phyloP scores from a whole-genome alignment of 37 sponge, comb jelly and placozoan species.

The Bolinopsis microptera region DNA sequence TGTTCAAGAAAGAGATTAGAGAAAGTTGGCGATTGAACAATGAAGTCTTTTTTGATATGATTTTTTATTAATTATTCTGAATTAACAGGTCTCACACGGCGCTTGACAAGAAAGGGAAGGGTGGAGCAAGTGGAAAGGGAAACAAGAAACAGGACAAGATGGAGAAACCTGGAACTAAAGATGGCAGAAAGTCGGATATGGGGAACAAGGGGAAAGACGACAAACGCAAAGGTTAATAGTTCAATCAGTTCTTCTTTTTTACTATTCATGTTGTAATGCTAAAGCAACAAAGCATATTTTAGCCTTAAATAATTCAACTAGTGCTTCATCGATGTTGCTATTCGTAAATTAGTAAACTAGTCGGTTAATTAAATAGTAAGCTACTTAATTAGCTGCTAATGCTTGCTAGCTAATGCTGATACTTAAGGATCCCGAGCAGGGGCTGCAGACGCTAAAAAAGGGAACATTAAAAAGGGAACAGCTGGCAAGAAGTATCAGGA shows the following conservation, averaged over 20 bases:
- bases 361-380: background rate
- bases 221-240: slow-evolving; percentile 50
- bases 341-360: background rate
- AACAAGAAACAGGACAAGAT: slow-evolving; percentile 62
- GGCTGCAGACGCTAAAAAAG: background rate
- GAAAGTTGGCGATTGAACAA: too few species aligned
- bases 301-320: background rate
- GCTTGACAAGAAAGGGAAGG: slow-evolving; percentile 60
- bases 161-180: slow-evolving; percentile 40
- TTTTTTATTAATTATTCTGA: too few species aligned
- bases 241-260: too few species aligned
- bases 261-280: too few species aligned
- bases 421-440: background rate
- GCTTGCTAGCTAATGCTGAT: background rate
- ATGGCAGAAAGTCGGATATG: slow-evolving; percentile 61
- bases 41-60: too few species aligned
- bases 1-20: too few species aligned
- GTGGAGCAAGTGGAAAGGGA: slow-evolving; percentile 49
- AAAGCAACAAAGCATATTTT: too few species aligned
- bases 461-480: background rate
- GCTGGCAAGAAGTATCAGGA: slow-evolving; percentile 61
- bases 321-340: background rate
- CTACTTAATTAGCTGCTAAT: background rate
- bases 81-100: slow-evolving; percentile 47
- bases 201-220: slow-evolving; percentile 63